Evolutionary conservation across 2,113 vertebrate genomes (phyloP).

Genomic region (Xenopus laevis): DNA sequence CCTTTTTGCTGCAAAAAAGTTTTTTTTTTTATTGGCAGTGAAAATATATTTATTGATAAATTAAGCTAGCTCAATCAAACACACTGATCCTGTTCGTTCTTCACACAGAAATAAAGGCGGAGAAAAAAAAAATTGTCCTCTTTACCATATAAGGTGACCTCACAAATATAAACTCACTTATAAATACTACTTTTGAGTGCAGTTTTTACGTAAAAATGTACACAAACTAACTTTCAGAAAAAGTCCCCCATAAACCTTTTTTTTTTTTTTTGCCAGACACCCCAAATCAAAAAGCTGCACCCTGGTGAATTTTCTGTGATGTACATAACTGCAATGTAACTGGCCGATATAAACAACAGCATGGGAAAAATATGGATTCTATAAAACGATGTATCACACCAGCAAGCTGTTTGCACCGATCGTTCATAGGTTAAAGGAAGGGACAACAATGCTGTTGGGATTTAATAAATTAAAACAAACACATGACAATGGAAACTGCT

Average conservation of each 20-base stretch:
- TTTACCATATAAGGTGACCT: not conserved
- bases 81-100: not conserved
- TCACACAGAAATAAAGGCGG: not conserved
- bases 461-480: too few relatives aligned
- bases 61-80: conserved; percentile 30
- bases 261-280: not conserved
- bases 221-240: not conserved
- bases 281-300: not conserved
- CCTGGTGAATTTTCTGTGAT: not conserved
- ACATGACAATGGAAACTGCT: too few relatives aligned
- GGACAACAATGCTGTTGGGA: too few relatives aligned
- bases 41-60: conserved; percentile 30
- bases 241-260: too few relatives aligned
- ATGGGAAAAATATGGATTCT: too few relatives aligned
- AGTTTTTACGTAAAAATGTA: not conserved
- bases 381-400: too few relatives aligned
- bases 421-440: too few relatives aligned
- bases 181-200: conserved; percentile 12
- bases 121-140: not conserved
- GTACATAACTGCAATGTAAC: not conserved
- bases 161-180: not conserved
- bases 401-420: too few relatives aligned
- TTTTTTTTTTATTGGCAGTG: conserved; percentile 27
- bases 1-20: not conserved
- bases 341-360: too few relatives aligned